Evolutionary conservation across 1,140 invertebrate species (phyloP), one percentile per base, ranked within the genome.

Genomic region (Rhagoletis zephyria): DNA sequence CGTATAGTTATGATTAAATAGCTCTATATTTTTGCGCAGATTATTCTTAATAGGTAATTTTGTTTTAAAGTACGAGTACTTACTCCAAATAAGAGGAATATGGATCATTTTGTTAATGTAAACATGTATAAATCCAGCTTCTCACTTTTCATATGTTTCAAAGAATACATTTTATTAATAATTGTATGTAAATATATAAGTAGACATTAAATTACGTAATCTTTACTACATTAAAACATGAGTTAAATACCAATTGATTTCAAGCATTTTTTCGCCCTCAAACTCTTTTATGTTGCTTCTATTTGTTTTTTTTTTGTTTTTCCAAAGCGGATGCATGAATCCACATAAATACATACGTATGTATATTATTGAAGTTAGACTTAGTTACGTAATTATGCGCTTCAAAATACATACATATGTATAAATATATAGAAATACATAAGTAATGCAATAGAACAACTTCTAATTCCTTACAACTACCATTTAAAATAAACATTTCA

Each of bases 211-310:
- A 30, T 19, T 56, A n/a, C 7, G 48, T 77, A 19, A 77, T 2
- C 70, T 51, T 51, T n/a, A 81, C 74, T 81, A 56, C n/a, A 45
- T 70, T 3, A 74, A 12, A 74, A 74, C 70, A 74, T 48, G 4
- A 48, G n/a, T 56, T 81, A 45, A 81, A 81, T 56, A 56, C 19
- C 45, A 81, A 81, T 81, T 56, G 74, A 81, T 42, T 81, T 51
- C 74, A 81, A 81, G 48, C 74, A 59, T n/a, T 77, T 77, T 77
- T 9, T 9, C 70, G 3, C 16, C 16, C 19, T 51, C 19, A 7
- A 1, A 6, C 70, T 56, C 74, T 19, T 5, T 56, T 81, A 19
- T 81, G 16, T 10, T 56, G 40, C 51, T 5, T 10, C 51, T 56
- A 56, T 56, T 56, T 1, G 30, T 30, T 30, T 30, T 30, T 30